Evolutionary conservation across 1,140 invertebrate species (phyloP).

Genomic region (Phymorhynchus buccinoides): DNA sequence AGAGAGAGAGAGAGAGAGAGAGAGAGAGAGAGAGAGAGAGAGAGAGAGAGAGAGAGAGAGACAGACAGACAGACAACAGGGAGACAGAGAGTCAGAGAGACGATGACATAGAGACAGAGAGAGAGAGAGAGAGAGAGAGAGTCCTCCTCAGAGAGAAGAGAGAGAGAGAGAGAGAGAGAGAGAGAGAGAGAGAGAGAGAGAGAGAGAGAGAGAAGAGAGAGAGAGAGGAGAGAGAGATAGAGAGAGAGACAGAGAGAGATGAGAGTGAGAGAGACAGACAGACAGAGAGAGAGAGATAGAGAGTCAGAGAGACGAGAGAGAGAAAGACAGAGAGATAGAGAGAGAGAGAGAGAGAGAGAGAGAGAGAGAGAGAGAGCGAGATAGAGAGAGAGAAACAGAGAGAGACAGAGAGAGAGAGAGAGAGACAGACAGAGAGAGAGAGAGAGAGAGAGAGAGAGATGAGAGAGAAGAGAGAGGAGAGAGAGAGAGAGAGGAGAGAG

Average conservation of each 20-base stretch:
- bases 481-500: not conserved
- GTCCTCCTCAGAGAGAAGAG: too few relatives aligned
- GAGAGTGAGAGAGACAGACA: not conserved
- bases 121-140: not conserved
- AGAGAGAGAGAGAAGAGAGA: not conserved
- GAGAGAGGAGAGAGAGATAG: not conserved
- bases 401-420: not conserved
- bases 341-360: slow-evolving; percentile 7
- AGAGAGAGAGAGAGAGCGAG: not conserved
- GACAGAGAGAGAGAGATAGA: slow-evolving; percentile 2
- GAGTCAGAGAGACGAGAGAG: not conserved
- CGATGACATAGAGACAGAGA: not conserved
- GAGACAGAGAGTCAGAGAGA: not conserved
- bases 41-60: too few relatives aligned
- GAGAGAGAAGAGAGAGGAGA: not conserved
- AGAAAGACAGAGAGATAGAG: not conserved
- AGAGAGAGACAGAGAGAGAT: not conserved
- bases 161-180: not conserved
- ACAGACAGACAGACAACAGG: too few relatives aligned
- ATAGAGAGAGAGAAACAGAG: not conserved
- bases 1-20: too few relatives aligned
- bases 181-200: not conserved
- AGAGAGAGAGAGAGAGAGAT: not conserved
- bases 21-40: too few relatives aligned
- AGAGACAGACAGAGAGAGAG: slow-evolving; percentile 9